These are phyloP conservation scores for Napeogenes inachia DNA, from an alignment of 2,888 invertebrate species.

Conservation along the genomic window DNA sequence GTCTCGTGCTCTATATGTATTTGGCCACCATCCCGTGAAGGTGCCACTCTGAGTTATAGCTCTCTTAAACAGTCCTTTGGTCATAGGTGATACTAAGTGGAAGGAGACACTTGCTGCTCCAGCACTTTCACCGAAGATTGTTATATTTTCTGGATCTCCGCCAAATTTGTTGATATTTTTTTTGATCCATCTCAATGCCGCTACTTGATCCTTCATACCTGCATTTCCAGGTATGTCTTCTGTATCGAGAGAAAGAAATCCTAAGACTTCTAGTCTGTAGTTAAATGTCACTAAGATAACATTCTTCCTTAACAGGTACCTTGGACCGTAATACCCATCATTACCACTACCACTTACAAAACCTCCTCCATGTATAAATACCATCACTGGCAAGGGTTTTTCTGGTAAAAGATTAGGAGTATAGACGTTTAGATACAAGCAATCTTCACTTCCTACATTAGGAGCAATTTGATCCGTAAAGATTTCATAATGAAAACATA, in stretches of 20 bases:
- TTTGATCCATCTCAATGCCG: constrained; percentile 43
- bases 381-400: constrained; percentile 44
- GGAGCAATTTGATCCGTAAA: not conserved
- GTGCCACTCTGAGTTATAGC: too few species aligned
- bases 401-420: not conserved
- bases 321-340: constrained; percentile 54
- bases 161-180: constrained; percentile 51
- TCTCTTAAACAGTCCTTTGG: too few species aligned
- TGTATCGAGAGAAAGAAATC: constrained; percentile 56
- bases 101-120: constrained; percentile 47
- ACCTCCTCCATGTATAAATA: constrained; percentile 54
- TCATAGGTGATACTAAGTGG: not conserved
- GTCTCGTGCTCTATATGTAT: constrained; percentile 67
- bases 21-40: constrained; percentile 60
- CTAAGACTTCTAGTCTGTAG: constrained; percentile 58
- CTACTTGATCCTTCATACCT: constrained; percentile 57
- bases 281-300: constrained; percentile 62
- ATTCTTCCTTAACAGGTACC: constrained; percentile 52
- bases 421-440: too few species aligned
- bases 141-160: constrained; percentile 55
- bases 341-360: constrained; percentile 52
- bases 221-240: constrained; percentile 53
- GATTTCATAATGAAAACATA: constrained; percentile 27
- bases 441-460: constrained; percentile 9
- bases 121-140: constrained; percentile 50